Percentiles rank a stretch among this genome's conserved stretches.
phyloP scores from a whole-genome alignment of 2,888 invertebrate species.

The Caenorhabditis imperialis region DNA sequence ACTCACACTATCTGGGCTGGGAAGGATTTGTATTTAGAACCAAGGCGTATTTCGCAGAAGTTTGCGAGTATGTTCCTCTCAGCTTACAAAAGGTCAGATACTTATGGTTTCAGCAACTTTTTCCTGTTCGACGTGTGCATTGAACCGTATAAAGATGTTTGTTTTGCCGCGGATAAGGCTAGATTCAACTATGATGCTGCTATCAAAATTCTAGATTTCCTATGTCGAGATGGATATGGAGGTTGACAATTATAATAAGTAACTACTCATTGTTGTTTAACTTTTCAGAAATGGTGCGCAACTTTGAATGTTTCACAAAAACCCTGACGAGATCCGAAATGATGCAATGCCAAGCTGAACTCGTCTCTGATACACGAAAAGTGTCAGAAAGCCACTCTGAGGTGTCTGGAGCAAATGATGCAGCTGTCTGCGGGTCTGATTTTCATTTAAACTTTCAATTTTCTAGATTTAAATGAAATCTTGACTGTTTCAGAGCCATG shows the following conservation, averaged over 20 bases:
- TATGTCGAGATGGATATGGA: conserved; percentile 71
- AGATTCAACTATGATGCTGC: conserved; percentile 66
- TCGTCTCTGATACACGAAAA: conserved; percentile 66
- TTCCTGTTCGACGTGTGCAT: conserved; percentile 71
- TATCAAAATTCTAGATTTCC: conserved; percentile 65
- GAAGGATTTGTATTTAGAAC: conserved; percentile 64
- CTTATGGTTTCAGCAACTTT: conserved; percentile 69
- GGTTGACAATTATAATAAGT: conserved; percentile 27
- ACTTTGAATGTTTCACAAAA: conserved; percentile 70
- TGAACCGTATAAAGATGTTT: conserved; percentile 68
- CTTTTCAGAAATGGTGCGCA: conserved; percentile 67
- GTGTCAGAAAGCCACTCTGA: conserved; percentile 52
- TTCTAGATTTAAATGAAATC: neutral
- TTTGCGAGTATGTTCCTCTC: conserved; percentile 73
- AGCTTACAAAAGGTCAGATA: no score
- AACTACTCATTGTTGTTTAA: neutral
- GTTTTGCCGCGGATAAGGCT: conserved; percentile 64
- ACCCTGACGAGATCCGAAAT: conserved; percentile 72
- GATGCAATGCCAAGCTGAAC: conserved; percentile 72
- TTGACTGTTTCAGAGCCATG: conserved; percentile 66
- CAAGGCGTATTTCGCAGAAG: conserved; percentile 64
- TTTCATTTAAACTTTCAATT: no score
- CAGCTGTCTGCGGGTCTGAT: conserved; percentile 69
- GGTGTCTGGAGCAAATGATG: conserved; percentile 39
- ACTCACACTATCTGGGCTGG: conserved; percentile 61